Evolutionary conservation across 2,113 vertebrate species (phyloP).

Genomic region (Malurus alboscapulatus): DNA sequence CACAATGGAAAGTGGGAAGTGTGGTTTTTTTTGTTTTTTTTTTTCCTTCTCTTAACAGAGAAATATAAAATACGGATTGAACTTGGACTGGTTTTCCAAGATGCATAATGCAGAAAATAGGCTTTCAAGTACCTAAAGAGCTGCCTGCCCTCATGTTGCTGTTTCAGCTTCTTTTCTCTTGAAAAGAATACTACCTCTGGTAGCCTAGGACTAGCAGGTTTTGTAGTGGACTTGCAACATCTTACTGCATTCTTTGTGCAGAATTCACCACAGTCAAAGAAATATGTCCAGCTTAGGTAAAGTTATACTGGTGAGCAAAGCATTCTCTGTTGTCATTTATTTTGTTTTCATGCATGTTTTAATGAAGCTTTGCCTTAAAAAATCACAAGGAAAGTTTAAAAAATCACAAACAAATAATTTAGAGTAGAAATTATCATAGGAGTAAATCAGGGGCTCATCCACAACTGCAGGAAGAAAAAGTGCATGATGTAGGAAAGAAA

Average conservation of each 20-base stretch:
- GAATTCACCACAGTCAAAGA: neutral
- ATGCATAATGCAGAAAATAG: neutral
- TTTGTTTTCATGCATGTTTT: neutral
- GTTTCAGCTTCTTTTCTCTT: neutral
- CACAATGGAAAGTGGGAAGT: neutral
- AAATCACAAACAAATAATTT: neutral
- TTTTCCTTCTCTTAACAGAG: neutral
- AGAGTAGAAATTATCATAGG: neutral
- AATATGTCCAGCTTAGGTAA: neutral
- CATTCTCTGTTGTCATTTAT: rapidly evolving
- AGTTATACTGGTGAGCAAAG: neutral
- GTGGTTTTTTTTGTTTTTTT: too few relatives aligned
- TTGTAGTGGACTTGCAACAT: neutral
- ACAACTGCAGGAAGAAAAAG: neutral
- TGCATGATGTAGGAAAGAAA: neutral
- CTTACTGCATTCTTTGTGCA: neutral
- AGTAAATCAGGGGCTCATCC: neutral
- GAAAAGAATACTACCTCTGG: neutral
- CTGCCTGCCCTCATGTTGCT: neutral
- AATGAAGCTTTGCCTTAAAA: neutral
- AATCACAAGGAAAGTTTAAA: neutral
- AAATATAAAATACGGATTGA: slow-evolving; percentile 1
- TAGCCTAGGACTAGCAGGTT: neutral
- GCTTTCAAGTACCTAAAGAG: neutral
- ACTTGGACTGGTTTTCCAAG: neutral